phyloP scores from a whole-genome alignment of 2,888 invertebrate species.

The Lypha dubia region DNA sequence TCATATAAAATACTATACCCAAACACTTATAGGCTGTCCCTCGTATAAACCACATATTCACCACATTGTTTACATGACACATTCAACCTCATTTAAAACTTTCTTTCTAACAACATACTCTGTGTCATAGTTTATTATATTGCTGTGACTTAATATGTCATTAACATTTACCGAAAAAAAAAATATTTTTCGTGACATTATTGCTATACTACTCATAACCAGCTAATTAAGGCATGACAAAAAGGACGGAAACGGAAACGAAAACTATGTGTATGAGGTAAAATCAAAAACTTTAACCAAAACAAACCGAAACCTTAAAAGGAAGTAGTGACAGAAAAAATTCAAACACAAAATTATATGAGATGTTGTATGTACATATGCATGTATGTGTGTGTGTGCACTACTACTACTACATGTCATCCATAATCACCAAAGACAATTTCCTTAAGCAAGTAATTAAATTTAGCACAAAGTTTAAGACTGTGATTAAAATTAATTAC shows the following conservation, averaged over 20 bases:
- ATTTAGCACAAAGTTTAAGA: slow-evolving; percentile 44
- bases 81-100: neutral
- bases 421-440: slow-evolving; percentile 34
- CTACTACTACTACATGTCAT: slow-evolving; percentile 15
- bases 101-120: slow-evolving; percentile 13
- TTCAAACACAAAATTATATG: slow-evolving; percentile 37
- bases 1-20: no score
- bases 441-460: slow-evolving; percentile 57
- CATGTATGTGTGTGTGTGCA: no score
- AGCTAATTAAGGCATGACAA: slow-evolving; percentile 52
- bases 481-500: slow-evolving; percentile 59
- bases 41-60: no score
- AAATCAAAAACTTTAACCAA: slow-evolving; percentile 33
- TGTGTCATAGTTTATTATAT: slow-evolving; percentile 48
- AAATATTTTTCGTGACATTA: slow-evolving; percentile 19
- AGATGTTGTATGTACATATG: slow-evolving; percentile 7
- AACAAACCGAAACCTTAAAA: slow-evolving; percentile 17
- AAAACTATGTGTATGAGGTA: slow-evolving; percentile 33
- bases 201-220: slow-evolving; percentile 46
- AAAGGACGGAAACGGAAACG: slow-evolving; percentile 42
- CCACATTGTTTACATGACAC: neutral
- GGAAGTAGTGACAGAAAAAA: slow-evolving; percentile 42
- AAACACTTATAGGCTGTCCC: neutral
- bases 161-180: slow-evolving; percentile 27
- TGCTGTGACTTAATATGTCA: slow-evolving; percentile 60